These are phyloP conservation scores for Phaonia tiefii DNA, from an alignment of 2,888 invertebrate species.

Conservation along the genomic window DNA sequence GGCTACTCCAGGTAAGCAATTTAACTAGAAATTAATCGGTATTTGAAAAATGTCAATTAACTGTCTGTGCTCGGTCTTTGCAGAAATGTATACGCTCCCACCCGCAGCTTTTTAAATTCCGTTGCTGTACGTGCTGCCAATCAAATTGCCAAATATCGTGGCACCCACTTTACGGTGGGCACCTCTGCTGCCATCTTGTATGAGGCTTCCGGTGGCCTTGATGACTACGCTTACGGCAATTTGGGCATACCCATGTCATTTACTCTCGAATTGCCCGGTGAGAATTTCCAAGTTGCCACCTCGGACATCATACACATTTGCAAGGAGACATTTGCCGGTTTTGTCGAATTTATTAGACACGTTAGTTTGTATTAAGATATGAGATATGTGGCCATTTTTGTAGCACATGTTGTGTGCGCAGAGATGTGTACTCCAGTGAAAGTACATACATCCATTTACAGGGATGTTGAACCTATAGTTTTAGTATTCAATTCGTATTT, in stretches of 20 bases:
- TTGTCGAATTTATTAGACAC: slow-evolving; percentile 79
- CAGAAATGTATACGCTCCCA: slow-evolving; percentile 77
- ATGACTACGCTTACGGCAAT: slow-evolving; percentile 85
- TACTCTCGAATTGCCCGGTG: slow-evolving; percentile 85
- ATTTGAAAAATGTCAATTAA: slow-evolving; percentile 70
- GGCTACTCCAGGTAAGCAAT: slow-evolving; percentile 77
- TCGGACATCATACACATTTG: slow-evolving; percentile 79
- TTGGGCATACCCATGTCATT: slow-evolving; percentile 83
- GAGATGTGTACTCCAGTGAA: not conserved
- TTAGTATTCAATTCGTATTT: not conserved
- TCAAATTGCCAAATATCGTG: slow-evolving; percentile 78
- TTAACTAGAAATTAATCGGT: slow-evolving; percentile 53
- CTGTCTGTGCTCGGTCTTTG: slow-evolving; percentile 24
- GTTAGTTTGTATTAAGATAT: slow-evolving; percentile 76
- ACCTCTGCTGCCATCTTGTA: slow-evolving; percentile 82
- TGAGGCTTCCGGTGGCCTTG: slow-evolving; percentile 83
- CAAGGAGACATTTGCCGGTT: slow-evolving; percentile 80
- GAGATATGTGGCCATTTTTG: not conserved
- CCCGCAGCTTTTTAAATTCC: slow-evolving; percentile 76
- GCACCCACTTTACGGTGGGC: slow-evolving; percentile 82
- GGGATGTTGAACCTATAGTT: not conserved
- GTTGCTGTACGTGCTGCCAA: slow-evolving; percentile 78
- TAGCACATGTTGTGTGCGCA: not conserved
- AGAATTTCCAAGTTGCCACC: slow-evolving; percentile 79
- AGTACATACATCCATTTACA: not conserved